A percentile compares a stretch with the other conserved stretches of the same genome.
Conservation (phyloP, 2,797 vertebrate species). For the Microctenopoma stevenorrisi region DNA sequence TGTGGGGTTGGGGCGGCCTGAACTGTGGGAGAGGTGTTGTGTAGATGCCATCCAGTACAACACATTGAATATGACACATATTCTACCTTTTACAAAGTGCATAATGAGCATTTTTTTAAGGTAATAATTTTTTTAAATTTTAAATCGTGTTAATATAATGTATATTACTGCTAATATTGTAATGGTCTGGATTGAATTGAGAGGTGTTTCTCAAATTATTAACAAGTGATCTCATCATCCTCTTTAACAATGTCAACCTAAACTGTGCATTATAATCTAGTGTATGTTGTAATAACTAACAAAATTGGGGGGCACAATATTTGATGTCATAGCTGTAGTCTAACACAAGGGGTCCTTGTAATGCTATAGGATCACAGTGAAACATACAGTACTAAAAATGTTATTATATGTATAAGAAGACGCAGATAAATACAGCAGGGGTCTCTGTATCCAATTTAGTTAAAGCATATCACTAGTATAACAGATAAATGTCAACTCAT, state of each 20-base stretch:
- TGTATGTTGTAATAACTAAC: not conserved
- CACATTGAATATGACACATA: not conserved
- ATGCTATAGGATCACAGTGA: constrained; percentile 13
- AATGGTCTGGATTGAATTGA: not conserved
- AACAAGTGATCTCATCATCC: not conserved
- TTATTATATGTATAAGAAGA: constrained; percentile 19
- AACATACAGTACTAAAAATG: constrained; percentile 1
- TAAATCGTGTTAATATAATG: too few species aligned
- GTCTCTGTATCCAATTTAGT: constrained; percentile 14
- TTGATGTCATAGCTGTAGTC: constrained; percentile 38
- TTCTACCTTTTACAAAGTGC: not conserved
- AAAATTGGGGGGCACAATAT: not conserved
- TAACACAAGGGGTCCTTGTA: constrained; percentile 63
- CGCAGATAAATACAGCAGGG: not conserved
- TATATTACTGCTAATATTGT: too few species aligned
- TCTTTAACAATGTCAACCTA: not conserved
- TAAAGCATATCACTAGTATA: constrained; percentile 12
- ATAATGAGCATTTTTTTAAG: not conserved
- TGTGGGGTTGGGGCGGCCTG: not conserved
- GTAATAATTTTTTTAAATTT: too few species aligned
- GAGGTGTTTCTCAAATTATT: not conserved
- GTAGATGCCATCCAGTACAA: not conserved
- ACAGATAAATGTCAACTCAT: not conserved
- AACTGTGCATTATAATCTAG: not conserved
- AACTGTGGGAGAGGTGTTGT: not conserved